These are phyloP conservation scores for Lithobates sylvaticus DNA, from an alignment of 2,797 vertebrate species.

Conservation along the genomic window DNA sequence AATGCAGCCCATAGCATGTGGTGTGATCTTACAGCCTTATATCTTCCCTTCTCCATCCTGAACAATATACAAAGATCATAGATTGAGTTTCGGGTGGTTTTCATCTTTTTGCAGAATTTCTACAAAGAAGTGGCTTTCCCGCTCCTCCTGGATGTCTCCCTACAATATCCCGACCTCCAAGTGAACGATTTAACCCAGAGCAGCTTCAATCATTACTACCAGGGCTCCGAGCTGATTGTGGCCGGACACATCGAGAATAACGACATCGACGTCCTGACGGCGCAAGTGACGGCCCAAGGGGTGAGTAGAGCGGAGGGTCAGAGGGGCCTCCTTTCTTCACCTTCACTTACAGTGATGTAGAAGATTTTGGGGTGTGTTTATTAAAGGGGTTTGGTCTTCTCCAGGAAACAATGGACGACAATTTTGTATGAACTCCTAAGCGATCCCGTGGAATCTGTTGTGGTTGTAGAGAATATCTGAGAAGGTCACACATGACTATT, in stretches of 20 bases:
- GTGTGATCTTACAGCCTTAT: too few relatives aligned
- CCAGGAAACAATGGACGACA: too few relatives aligned
- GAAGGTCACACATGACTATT: too few relatives aligned
- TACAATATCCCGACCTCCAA: conserved; percentile 71
- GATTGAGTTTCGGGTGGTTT: too few relatives aligned
- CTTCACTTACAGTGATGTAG: too few relatives aligned
- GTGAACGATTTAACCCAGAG: conserved; percentile 77
- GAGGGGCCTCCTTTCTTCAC: too few relatives aligned
- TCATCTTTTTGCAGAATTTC: conserved; percentile 74
- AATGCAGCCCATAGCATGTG: too few relatives aligned
- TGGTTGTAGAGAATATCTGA: too few relatives aligned
- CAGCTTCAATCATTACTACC: conserved; percentile 79
- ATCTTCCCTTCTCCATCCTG: too few relatives aligned
- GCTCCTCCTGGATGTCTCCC: conserved; percentile 75
- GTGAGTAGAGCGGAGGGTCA: conserved; percentile 66
- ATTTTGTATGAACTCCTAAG: too few relatives aligned
- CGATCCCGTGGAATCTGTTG: not conserved
- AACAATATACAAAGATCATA: too few relatives aligned
- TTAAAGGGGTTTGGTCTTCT: not conserved
- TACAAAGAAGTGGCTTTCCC: conserved; percentile 83
- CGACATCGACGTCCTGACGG: conserved; percentile 69
- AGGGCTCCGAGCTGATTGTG: conserved; percentile 84
- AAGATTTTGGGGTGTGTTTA: too few relatives aligned
- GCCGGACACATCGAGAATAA: conserved; percentile 77
- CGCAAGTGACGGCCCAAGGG: conserved; percentile 74